Conservation (phyloP, 2,888 invertebrate species). For the Lithophane semibrunnea region DNA sequence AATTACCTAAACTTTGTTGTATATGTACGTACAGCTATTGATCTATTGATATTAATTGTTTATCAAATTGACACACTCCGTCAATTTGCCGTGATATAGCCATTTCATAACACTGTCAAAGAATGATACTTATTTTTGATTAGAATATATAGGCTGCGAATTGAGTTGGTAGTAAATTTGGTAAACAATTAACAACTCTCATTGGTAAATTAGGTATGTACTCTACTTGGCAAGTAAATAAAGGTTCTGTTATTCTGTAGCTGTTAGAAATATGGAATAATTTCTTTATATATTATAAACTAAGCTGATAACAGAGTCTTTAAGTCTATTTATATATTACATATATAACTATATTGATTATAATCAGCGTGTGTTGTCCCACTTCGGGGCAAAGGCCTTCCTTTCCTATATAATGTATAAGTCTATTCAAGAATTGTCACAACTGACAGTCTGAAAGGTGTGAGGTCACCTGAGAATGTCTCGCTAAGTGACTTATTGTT, state of each 20-base stretch:
- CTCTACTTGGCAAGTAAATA: not conserved
- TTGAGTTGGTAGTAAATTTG: not conserved
- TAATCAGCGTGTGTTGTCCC: too few species aligned
- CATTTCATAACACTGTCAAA: not conserved
- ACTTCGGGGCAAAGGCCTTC: too few species aligned
- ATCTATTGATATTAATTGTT: not conserved
- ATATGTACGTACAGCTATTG: not conserved
- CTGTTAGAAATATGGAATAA: not conserved
- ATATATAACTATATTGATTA: too few species aligned
- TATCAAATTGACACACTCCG: not conserved
- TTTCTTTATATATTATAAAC: not conserved
- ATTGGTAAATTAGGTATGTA: not conserved
- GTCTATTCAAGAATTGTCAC: slow-evolving; percentile 21
- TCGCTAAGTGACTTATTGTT: slow-evolving; percentile 58
- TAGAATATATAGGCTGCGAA: not conserved
- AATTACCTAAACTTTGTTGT: not conserved
- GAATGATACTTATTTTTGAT: not conserved
- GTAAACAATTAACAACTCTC: not conserved
- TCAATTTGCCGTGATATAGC: not conserved
- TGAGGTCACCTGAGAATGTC: slow-evolving; percentile 29
- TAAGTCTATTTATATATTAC: not conserved
- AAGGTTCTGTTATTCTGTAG: not conserved
- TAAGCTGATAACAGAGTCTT: not conserved
- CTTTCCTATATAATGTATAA: not conserved
- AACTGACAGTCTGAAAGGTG: slow-evolving; percentile 18